Conservation (phyloP, 2,797 vertebrate genomes). For the Girardinus metallicus region DNA sequence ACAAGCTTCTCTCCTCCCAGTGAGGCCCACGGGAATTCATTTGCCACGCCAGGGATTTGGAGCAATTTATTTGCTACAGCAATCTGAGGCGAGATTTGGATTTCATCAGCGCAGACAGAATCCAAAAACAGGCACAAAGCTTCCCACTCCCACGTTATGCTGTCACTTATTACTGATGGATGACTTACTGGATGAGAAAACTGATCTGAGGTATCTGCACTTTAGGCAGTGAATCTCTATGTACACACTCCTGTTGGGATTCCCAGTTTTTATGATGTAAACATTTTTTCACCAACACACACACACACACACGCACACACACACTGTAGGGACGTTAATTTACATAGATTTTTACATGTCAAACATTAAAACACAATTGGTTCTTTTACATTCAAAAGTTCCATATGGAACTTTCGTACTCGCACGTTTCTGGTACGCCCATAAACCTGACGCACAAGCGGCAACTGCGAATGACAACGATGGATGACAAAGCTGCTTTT, state of each 20-base stretch:
- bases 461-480: neutral
- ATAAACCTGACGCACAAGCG: neutral
- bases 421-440: neutral
- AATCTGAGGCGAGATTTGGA: slow-evolving; percentile 35
- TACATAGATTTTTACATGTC: neutral
- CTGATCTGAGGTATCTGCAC: neutral
- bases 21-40: slow-evolving; percentile 36
- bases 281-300: neutral
- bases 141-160: neutral
- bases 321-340: no score
- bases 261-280: neutral
- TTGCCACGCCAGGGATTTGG: slow-evolving; percentile 26
- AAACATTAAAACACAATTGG: neutral
- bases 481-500: neutral
- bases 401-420: neutral
- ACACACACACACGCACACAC: no score
- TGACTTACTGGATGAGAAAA: neutral
- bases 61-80: slow-evolving; percentile 39
- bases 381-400: neutral
- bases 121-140: neutral
- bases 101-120: slow-evolving; percentile 24
- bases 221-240: neutral
- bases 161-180: neutral
- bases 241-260: neutral
- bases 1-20: slow-evolving; percentile 8